These are phyloP conservation scores for Chironomus tepperi DNA, from an alignment of 1,140 invertebrate species.

Conservation along the genomic window DNA sequence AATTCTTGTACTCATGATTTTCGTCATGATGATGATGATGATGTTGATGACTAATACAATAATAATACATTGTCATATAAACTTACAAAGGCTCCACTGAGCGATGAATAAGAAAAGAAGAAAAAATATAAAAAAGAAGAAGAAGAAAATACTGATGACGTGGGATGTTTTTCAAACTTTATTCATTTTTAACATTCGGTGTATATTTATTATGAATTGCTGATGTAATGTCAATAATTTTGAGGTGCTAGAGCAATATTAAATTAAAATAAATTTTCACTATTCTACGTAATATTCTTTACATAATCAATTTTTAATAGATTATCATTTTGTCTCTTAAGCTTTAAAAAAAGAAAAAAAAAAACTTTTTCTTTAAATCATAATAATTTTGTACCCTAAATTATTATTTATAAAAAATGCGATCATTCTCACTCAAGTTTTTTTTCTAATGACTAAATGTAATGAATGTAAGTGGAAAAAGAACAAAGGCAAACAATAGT, in stretches of 20 bases:
- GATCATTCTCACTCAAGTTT: neutral
- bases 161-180: slow-evolving; percentile 13
- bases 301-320: too few species aligned
- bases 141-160: neutral
- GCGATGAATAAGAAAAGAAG: neutral
- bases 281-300: neutral
- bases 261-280: neutral
- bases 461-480: neutral
- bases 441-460: neutral
- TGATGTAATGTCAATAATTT: slow-evolving; percentile 2
- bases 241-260: neutral
- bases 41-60: neutral
- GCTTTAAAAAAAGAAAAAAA: too few species aligned
- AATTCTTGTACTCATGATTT: neutral
- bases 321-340: too few species aligned
- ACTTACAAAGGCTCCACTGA: neutral
- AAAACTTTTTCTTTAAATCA: too few species aligned
- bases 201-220: neutral
- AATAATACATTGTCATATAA: neutral
- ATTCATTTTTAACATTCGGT: neutral
- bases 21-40: neutral
- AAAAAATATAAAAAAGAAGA: neutral
- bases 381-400: too few species aligned
- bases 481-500: neutral
- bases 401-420: neutral